Base-by-base conservation (phyloP, 2,888 invertebrate species). In the Epinotia ramella region DNA sequence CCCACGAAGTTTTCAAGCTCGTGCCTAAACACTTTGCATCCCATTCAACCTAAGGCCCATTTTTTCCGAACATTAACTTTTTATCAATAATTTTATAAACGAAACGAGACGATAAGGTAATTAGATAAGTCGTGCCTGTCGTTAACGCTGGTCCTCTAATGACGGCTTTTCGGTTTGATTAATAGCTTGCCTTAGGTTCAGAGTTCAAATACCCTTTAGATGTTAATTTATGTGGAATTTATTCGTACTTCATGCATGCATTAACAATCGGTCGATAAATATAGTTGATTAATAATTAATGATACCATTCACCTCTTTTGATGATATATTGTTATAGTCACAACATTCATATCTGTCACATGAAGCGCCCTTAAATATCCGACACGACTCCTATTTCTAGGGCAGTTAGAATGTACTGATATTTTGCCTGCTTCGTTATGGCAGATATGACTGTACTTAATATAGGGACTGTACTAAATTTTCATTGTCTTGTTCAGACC, bases 141-240 rank as follows among this genome's bases (percentile, higher is more conserved):
- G 49, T 49, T 4, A 16, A 16, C 5, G 49, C 49, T 49, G 5
- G 9, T 49, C 70, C n/a, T 62, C 13, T 59, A 53, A 66, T 66
- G 18, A 18, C 60, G 1, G 46, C 33, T 63, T 71, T 53, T n/a
- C 28, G 49, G 18, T 18, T 62, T 67, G 73, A 73, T 73, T 73
- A 73, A 73, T 73, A 46, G 73, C 40, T 56, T 12, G 46, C 53
- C 67, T 53, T 56, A 44, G 67, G 73, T 67, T 53, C 49, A 18
- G 60, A n/a, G 67, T 62, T 64, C 71, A 62, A 40, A 59, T 53
- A 62, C 66, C 53, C 46, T 66, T 60, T 64, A 40, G 60, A 62
- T n/a, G n/a, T 62, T 33, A 33, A 62, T 62, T 44, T 44, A 64
- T 20, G 64, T 64, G 64, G 64, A 64, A 64, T 64, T 64, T 64